Evolutionary conservation across 1,140 invertebrate species (phyloP), one percentile per base, ranked within the genome.

Genomic region (Dreissena polymorpha): DNA sequence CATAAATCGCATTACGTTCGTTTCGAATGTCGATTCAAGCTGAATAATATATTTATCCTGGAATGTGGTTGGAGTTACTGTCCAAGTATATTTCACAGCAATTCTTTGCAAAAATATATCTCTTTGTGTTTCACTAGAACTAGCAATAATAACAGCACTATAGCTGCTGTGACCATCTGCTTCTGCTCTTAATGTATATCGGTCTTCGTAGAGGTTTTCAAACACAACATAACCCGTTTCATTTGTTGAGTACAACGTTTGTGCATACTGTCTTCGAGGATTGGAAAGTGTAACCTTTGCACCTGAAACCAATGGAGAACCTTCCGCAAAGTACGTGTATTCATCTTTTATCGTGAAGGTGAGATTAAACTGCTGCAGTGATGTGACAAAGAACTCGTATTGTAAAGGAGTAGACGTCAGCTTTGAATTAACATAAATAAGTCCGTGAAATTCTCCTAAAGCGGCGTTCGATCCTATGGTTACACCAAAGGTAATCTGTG

Each of bases 331-430:
- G 55, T 88, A 88, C 5, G 87, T 88, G 65, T 84, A 88, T 57
- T 88, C 87, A 77, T 88, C 87, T 68, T 88, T 86, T 23, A 87
- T 77, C 25, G 76, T 82, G 23, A 88, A 74, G 14, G 82, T 88
- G n/a, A 88, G 57, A 71, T 88, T 74, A 16, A 86, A 29, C 16
- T 64, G 63, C 39, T 82, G 49, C 7, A 69, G 21, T 18, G 86
- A 88, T 65, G 79, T 78, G 18, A 86, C 55, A 57, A 68, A 80
- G 60, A 88, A 83, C 49, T 63, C 81, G 67, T 84, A 88, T 12
- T 18, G 49, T 23, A 80, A 14, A 51, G 60, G 27, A 23, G 63
- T 60, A 18, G 68, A 76, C 63, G 50, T 57, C 16, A 80, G 39
- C 13, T 76, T 72, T 0, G 85, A 86, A 57, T 78, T 76, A 6